Evolutionary conservation across 2,113 vertebrate species (phyloP), one percentile per base, ranked within the genome.

Genomic region (Solea solea): DNA sequence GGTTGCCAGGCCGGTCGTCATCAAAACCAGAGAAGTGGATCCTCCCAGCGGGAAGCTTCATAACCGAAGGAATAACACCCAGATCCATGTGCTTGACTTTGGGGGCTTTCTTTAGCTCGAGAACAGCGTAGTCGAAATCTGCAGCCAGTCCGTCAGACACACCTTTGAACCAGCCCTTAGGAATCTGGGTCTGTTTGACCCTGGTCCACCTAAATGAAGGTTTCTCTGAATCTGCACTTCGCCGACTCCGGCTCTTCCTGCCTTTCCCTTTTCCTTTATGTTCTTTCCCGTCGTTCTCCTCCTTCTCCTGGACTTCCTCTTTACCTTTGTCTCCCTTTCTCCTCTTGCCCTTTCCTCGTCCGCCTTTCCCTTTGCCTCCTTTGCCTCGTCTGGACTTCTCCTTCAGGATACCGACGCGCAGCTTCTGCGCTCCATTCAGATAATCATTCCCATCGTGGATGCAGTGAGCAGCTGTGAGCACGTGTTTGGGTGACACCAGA

Each of bases 1-100:
- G 74, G 76, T 96, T 94, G 11, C 94, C 97, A 0, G 94, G 93
- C 9, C 96, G 86, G 76, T 98, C 98, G 0, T 93, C 91, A n/a
- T 99, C 98, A 28, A 98, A 98, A 34, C 97, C 96, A 0, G 98
- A 99, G 90, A 99, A 99, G 88, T 99, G 98, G 88, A 99, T 97
- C 89, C 95, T 94, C 15, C 95, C 95, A 0, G 96, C 93, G 0
- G 96, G 97, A 78, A 98, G 90, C 87, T 95, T 97, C 88, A 93
- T 94, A 44, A 96, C 81, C 0, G 95, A 84, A 0, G 96, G 95
- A 40, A 97, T 95, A 13, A 98, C 83, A 2, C 97, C 97, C 8
- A 99, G 90, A 25, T 97, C 96, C 97, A 98, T 98, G 75, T 92
- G 93, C 64, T 93, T 95, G 82, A 95, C 94, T 76, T 94, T 97